These are phyloP conservation scores for Campylorhamphus procurvoides DNA, from an alignment of 2,113 vertebrate genomes.

Conservation along the genomic window DNA sequence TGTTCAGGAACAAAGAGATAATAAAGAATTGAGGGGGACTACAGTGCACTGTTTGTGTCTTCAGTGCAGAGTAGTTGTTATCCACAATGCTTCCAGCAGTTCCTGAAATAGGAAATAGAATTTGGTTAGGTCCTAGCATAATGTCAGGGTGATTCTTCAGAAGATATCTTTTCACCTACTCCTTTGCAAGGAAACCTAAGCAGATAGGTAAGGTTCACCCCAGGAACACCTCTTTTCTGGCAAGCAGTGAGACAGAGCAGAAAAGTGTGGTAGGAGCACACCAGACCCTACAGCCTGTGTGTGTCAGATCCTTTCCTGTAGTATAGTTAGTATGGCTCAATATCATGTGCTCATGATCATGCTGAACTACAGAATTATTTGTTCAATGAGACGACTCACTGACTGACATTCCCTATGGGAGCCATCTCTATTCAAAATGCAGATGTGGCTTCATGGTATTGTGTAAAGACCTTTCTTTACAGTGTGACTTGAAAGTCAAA, in stretches of 20 bases:
- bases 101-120: background rate
- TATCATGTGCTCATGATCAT: background rate
- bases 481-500: background rate
- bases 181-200: background rate
- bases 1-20: background rate
- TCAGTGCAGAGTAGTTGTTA: background rate
- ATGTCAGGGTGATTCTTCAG: background rate
- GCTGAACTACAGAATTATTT: background rate
- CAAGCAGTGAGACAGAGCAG: background rate
- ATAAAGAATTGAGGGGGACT: background rate
- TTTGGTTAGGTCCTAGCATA: background rate
- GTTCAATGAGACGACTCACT: background rate
- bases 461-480: background rate
- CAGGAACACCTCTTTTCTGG: background rate
- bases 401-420: background rate
- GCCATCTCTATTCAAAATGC: background rate
- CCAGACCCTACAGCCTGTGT: background rate
- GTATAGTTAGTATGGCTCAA: background rate
- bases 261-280: background rate
- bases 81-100: background rate
- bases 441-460: background rate
- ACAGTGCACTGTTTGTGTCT: background rate
- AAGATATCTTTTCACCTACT: background rate
- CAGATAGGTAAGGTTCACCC: background rate
- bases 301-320: background rate